Percentiles rank a stretch among this genome's conserved stretches.
phyloP scores from a whole-genome alignment of 2,113 vertebrate species.

The Todiramphus chloris region DNA sequence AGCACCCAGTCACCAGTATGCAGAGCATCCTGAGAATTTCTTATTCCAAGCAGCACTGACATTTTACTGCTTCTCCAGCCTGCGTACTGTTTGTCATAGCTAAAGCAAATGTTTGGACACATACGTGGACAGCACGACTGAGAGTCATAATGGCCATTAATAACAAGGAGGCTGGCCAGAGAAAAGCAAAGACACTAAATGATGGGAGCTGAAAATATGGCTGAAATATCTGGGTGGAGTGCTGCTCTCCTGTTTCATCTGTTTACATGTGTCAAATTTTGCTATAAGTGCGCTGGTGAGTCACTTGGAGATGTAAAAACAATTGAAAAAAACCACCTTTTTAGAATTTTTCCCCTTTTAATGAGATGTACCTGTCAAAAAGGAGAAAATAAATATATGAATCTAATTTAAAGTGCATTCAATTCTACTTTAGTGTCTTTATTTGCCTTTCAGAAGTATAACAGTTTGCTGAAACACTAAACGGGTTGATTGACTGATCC shows the following conservation, averaged over 20 bases:
- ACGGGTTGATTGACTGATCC: neutral
- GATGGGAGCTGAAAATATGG: neutral
- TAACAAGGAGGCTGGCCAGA: neutral
- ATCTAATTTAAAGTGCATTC: neutral
- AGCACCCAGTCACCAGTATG: neutral
- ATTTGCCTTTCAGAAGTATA: neutral
- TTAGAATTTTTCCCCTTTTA: neutral
- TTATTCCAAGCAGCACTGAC: neutral
- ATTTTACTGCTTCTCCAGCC: neutral
- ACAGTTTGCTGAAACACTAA: neutral
- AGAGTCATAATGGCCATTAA: neutral
- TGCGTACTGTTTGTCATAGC: neutral
- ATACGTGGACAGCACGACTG: neutral
- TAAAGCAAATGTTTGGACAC: neutral
- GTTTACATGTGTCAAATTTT: neutral
- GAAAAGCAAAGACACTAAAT: neutral
- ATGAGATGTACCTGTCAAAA: neutral
- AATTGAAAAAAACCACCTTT: neutral
- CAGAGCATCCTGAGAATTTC: neutral
- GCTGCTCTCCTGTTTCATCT: neutral
- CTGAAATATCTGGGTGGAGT: neutral
- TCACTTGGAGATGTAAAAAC: neutral
- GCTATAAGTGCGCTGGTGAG: neutral
- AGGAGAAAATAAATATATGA: neutral
- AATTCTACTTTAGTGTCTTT: neutral